Evolutionary conservation across 2,113 vertebrate species (phyloP).

Genomic region (Fulmarus glacialis): DNA sequence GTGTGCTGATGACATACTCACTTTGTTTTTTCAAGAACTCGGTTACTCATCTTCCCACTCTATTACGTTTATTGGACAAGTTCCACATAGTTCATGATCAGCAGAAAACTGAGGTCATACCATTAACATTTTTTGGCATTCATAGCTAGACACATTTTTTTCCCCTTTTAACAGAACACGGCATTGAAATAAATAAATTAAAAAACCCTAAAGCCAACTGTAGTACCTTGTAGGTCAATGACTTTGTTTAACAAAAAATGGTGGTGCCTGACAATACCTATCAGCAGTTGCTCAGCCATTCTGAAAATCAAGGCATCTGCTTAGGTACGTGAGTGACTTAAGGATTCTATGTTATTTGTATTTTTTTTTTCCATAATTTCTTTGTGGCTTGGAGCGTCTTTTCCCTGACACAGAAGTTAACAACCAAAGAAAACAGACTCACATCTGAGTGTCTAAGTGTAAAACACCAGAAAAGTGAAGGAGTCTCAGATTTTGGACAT

Average conservation of each 20-base stretch:
- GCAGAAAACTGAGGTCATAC: neutral
- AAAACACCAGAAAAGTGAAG: neutral
- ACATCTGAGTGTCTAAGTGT: neutral
- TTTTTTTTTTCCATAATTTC: neutral
- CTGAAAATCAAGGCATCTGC: neutral
- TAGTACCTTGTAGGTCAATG: neutral
- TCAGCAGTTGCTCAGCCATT: neutral
- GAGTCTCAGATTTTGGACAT: neutral
- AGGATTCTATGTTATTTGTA: neutral
- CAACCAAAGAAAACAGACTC: neutral
- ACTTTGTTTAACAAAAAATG: neutral
- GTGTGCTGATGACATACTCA: neutral
- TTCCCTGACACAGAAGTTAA: neutral
- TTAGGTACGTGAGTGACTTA: neutral
- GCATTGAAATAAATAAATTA: neutral
- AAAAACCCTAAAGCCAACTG: neutral
- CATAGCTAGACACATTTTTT: neutral
- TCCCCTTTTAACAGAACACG: neutral
- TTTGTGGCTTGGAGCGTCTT: neutral
- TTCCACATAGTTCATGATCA: neutral
- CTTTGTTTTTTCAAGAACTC: neutral
- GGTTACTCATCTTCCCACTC: neutral
- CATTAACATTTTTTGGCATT: neutral
- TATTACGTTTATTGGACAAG: neutral
- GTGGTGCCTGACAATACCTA: neutral